phyloP scores from a whole-genome alignment of 2,113 vertebrate genomes.

The Uria lomvia region DNA sequence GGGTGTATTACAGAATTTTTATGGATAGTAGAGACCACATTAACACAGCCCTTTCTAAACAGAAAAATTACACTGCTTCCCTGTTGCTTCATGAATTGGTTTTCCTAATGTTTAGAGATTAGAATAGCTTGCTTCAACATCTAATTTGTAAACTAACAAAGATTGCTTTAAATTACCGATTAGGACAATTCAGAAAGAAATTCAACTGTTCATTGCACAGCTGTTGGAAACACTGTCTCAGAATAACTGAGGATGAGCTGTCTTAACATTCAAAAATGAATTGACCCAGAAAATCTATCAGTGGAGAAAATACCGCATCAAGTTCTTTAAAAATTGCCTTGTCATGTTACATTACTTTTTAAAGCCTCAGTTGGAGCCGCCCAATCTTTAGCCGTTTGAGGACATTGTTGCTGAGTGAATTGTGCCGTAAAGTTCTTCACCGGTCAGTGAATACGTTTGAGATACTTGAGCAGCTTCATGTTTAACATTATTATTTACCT shows the following conservation, averaged over 20 bases:
- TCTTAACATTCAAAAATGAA: background rate
- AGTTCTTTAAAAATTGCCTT: background rate
- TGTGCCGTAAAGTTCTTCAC: background rate
- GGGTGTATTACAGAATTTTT: background rate
- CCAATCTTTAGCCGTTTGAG: background rate
- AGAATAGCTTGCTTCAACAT: background rate
- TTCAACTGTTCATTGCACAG: background rate
- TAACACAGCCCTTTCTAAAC: background rate
- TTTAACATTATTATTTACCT: background rate
- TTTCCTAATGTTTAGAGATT: constrained; percentile 15
- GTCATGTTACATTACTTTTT: background rate
- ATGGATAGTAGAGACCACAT: background rate
- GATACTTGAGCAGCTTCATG: background rate
- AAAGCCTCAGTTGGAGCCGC: background rate
- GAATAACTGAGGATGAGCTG: background rate
- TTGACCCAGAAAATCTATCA: background rate
- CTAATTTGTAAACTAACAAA: background rate
- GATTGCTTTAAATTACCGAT: background rate
- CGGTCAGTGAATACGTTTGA: background rate
- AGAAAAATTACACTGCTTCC: background rate
- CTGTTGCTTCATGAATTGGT: background rate
- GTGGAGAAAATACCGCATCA: background rate
- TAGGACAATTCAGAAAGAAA: background rate
- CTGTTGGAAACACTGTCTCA: background rate
- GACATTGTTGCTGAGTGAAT: background rate